These are phyloP conservation scores for Myanophis thanlyinensis DNA, from an alignment of 2,113 vertebrate species.

Conservation along the genomic window DNA sequence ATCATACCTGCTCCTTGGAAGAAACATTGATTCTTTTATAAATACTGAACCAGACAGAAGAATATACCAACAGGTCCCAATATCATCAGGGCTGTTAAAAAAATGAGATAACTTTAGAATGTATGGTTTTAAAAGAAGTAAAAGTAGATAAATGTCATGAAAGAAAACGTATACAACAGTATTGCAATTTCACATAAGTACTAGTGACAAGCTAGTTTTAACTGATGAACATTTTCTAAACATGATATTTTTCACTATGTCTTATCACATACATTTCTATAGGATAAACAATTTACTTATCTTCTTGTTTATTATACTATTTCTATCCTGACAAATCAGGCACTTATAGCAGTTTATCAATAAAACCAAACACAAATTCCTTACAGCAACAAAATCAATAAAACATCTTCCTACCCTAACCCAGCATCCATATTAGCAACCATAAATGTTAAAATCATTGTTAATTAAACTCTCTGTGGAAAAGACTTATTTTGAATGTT, in stretches of 20 bases:
- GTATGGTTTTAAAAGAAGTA: conserved; percentile 1
- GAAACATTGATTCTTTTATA: conserved; percentile 99
- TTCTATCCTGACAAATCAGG: background rate
- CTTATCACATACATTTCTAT: background rate
- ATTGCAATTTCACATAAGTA: background rate
- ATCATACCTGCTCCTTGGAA: conserved; percentile 97
- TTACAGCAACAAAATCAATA: background rate
- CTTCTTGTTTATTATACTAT: background rate
- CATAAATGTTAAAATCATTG: background rate
- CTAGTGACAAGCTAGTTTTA: background rate
- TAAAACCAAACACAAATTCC: background rate
- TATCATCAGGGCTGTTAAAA: conserved; percentile 85
- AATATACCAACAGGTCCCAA: conserved; percentile 98
- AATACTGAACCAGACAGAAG: conserved; percentile 98
- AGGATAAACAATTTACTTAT: background rate
- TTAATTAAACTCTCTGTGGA: background rate
- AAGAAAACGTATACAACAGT: background rate
- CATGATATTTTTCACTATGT: background rate
- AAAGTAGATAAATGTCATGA: background rate
- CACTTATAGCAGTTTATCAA: background rate
- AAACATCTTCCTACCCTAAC: background rate
- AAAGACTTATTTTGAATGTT: background rate
- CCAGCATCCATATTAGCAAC: background rate
- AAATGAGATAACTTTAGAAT: conserved; percentile 23
- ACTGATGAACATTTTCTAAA: background rate